Evolutionary conservation across 23 tunicate genomes (phyloP), one percentile per base, ranked within the genome.

Genomic region (Ascidia mentula): DNA sequence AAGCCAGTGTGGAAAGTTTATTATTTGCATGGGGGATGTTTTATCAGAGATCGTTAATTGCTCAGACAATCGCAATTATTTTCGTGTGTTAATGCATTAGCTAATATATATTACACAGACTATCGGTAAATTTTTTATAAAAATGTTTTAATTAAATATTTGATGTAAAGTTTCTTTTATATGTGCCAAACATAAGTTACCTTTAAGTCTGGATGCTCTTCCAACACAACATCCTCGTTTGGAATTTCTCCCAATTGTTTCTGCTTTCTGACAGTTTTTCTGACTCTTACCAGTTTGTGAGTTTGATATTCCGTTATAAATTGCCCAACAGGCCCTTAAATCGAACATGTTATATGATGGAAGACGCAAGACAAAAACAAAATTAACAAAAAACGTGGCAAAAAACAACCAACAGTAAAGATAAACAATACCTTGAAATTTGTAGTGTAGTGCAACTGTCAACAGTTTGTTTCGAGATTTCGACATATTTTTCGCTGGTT

Each of bases 171-270:
- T 15, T 45, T 45, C 60, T 15, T 45, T 15, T 18, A 18, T 17
- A 17, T 18, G 32, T 18, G 26, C 6, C 3, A 74, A 22, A 12
- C 53, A 6, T 8, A 1, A 40, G 15, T 71, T 40, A 86, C 90
- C 72, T 86, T 86, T 40, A 86, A 46, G 0, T 73, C 84, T 32
- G 90, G 79, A 86, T 86, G 72, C 79, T 86, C 90, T 34, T 59
- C 81, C 20, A 88, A 69, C 18, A 73, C 81, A 2, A 88, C 40
- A 6, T 88, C 93, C 28, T 82, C 82, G 72, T 88, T 82, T 26
- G 79, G 72, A 0, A 88, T 82, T 72, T 60, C 77, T 36, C 86
- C 93, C 33, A 82, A 36, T 46, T 46, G 40, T 72, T 72, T 72
- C 31, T 77, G 80, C 34, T 69, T 82, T 69, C 77, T 45, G 20